Evolutionary conservation across 1,140 invertebrate species (phyloP).

Genomic region (Panagrolaimus sp.): DNA sequence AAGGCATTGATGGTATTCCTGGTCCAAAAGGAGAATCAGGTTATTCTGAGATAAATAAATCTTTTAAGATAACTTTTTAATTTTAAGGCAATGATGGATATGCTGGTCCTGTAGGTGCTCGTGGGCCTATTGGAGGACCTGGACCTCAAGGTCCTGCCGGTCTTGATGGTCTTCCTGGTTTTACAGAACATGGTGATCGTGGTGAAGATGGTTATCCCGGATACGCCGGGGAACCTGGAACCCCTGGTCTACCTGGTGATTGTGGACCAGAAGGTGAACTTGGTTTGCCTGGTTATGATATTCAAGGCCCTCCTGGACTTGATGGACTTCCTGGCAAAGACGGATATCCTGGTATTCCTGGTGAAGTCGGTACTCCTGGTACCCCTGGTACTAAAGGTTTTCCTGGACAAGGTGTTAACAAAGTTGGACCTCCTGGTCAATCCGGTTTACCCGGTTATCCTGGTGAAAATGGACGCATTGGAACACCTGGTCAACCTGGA

Average conservation of each 20-base stretch:
- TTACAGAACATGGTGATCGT: conserved; percentile 48
- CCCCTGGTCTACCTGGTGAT: conserved; percentile 33
- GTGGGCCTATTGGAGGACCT: conserved; percentile 48
- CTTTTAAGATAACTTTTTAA: conserved; percentile 14
- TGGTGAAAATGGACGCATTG: conserved; percentile 54
- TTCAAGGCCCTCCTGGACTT: conserved; percentile 55
- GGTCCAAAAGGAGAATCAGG: conserved; percentile 52
- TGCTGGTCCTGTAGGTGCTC: conserved; percentile 52
- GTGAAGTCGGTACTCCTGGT: conserved; percentile 52
- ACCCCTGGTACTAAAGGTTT: conserved; percentile 53
- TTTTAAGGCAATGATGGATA: conserved; percentile 46
- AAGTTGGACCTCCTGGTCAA: conserved; percentile 49
- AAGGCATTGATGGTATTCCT: conserved; percentile 55
- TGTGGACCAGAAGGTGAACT: conserved; percentile 27
- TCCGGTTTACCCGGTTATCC: conserved; percentile 48
- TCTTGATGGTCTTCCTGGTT: conserved; percentile 45
- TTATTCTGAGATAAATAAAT: neutral
- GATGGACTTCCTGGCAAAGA: conserved; percentile 52
- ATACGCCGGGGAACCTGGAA: conserved; percentile 32
- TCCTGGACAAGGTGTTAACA: conserved; percentile 56
- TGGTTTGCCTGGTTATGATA: conserved; percentile 54
- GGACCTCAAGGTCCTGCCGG: conserved; percentile 43
- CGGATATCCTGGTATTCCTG: conserved; percentile 54
- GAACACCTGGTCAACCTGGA: conserved; percentile 42
- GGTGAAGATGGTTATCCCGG: conserved; percentile 51